Conservation (phyloP, 2,113 vertebrate species). For the Sus scrofa region DNA sequence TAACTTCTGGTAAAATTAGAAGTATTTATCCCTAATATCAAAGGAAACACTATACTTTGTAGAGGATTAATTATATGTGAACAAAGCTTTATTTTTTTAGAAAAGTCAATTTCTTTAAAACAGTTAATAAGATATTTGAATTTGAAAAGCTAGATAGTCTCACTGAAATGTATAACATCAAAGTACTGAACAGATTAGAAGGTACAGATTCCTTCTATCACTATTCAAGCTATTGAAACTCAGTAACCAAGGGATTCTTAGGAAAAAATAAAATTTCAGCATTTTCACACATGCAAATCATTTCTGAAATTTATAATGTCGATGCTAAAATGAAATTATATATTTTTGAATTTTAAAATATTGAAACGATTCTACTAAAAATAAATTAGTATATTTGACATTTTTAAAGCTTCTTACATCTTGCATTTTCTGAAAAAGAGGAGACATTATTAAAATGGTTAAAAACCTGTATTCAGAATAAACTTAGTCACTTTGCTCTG, state of each 20-base stretch:
- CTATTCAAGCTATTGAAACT: conserved; percentile 29
- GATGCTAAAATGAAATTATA: not conserved
- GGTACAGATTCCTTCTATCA: not conserved
- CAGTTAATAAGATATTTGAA: conserved; percentile 53
- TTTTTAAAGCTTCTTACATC: not conserved
- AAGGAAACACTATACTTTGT: not conserved
- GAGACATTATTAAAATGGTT: not conserved
- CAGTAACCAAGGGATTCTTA: conserved; percentile 41
- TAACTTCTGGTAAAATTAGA: not conserved
- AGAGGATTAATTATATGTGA: not conserved
- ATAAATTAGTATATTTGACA: not conserved
- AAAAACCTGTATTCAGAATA: not conserved
- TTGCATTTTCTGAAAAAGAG: not conserved
- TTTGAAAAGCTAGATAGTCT: conserved; percentile 54
- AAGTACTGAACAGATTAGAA: conserved; percentile 51
- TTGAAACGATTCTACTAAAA: not conserved
- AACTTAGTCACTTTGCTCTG: not conserved
- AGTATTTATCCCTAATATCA: not conserved
- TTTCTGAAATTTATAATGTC: conserved; percentile 49
- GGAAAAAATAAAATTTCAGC: conserved; percentile 6
- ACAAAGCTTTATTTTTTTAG: not conserved
- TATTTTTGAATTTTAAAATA: conserved; percentile 42
- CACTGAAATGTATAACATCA: conserved; percentile 49
- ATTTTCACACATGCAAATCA: conserved; percentile 46
- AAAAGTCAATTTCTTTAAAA: conserved; percentile 47